Percentiles rank a stretch among this genome's conserved stretches.
Evolutionary conservation across 2,888 invertebrate species (phyloP).

Genomic region (Dione juno): DNA sequence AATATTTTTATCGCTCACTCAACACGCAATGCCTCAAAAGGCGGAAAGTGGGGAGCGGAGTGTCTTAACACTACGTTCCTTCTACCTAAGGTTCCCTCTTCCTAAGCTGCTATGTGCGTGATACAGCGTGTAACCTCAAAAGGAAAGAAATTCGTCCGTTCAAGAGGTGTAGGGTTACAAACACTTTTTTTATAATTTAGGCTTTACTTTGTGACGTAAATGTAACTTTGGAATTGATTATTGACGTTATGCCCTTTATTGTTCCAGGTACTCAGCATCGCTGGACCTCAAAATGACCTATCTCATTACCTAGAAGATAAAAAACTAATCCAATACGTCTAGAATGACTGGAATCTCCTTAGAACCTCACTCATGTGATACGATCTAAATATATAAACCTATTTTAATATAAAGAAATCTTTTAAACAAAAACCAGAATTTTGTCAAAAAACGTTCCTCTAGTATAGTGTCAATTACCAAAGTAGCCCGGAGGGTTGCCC

Average conservation of each 20-base stretch:
- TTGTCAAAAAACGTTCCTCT: conserved; percentile 66
- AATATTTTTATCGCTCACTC: too few species aligned
- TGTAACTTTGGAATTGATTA: background rate
- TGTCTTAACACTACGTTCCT: too few species aligned
- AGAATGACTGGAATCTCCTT: conserved; percentile 50
- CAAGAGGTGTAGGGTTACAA: too few species aligned
- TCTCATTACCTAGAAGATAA: conserved; percentile 23
- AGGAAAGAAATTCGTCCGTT: too few species aligned
- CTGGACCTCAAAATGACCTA: conserved; percentile 33
- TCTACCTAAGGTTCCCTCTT: too few species aligned
- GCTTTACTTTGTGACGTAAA: background rate
- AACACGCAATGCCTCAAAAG: too few species aligned
- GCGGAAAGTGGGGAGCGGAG: too few species aligned
- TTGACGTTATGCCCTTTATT: conserved; percentile 19
- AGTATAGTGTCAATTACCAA: conserved; percentile 76
- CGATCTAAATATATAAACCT: conserved; percentile 53
- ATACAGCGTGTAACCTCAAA: too few species aligned
- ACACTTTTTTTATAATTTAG: too few species aligned
- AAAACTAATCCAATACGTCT: conserved; percentile 32
- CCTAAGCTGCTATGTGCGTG: too few species aligned
- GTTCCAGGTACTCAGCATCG: conserved; percentile 40
- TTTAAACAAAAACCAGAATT: conserved; percentile 43
- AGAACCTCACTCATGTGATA: conserved; percentile 59
- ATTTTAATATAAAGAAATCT: conserved; percentile 52
- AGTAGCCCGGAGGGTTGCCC: conserved; percentile 52